phyloP scores from a whole-genome alignment of 2,797 vertebrate species.

The Fistularia tabacaria region DNA sequence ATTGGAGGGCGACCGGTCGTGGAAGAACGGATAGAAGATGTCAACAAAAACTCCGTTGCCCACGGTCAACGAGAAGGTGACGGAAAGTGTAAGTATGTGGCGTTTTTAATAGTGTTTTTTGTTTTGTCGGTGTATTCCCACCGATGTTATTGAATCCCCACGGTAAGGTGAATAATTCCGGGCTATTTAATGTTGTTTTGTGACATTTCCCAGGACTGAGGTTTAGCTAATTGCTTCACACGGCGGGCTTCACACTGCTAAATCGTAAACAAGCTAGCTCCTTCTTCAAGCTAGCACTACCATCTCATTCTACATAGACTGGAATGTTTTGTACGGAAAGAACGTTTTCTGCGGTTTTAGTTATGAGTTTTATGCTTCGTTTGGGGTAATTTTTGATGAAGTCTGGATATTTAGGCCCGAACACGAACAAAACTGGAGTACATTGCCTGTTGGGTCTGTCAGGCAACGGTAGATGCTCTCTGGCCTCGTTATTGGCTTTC shows the following conservation, averaged over 20 bases:
- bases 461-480: constrained; percentile 47
- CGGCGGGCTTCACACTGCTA: constrained; percentile 7
- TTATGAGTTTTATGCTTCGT: background rate
- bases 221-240: constrained; percentile 22
- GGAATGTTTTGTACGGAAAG: background rate
- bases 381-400: constrained; percentile 4
- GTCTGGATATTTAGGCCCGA: constrained; percentile 45
- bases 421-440: constrained; percentile 53
- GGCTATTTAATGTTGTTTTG: background rate
- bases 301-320: background rate
- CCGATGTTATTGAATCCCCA: background rate
- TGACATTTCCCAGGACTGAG: no score
- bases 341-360: background rate
- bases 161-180: background rate
- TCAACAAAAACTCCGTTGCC: constrained; percentile 92
- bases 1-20: constrained; percentile 7
- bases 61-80: constrained; percentile 90
- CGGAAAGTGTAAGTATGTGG: constrained; percentile 88
- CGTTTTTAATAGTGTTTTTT: constrained; percentile 1
- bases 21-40: constrained; percentile 72
- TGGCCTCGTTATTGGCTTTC: constrained; percentile 34
- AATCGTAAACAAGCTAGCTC: constrained; percentile 51
- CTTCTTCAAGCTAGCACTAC: constrained; percentile 24
- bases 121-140: background rate
- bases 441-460: constrained; percentile 59